These are phyloP conservation scores for Cyphomyrus plagiostoma DNA, from an alignment of 2,113 vertebrate genomes.

Conservation along the genomic window DNA sequence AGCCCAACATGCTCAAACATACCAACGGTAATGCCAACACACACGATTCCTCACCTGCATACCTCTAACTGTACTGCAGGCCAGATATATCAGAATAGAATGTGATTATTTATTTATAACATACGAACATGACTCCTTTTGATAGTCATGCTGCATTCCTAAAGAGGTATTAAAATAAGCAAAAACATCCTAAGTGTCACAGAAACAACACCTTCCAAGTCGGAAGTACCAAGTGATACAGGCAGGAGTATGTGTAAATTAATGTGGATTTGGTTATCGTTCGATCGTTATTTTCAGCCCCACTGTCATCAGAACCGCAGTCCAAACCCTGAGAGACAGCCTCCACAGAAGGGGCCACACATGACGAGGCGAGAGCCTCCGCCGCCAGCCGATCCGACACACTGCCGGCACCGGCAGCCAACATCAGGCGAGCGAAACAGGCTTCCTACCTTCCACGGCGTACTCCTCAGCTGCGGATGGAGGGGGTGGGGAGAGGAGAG, in stretches of 20 bases:
- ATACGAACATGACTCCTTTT: not conserved
- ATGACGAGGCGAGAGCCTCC: not conserved
- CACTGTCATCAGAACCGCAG: constrained; percentile 63
- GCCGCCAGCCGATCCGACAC: not conserved
- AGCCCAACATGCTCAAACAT: not conserved
- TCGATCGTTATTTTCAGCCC: not conserved
- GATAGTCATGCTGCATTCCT: not conserved
- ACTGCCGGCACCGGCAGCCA: not conserved
- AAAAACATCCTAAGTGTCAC: not conserved
- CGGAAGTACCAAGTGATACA: not conserved
- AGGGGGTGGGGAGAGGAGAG: not conserved
- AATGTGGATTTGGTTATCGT: not conserved
- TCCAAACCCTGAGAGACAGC: constrained; percentile 63
- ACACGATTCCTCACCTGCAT: not conserved
- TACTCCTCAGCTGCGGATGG: constrained; percentile 54
- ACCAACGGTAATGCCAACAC: not conserved
- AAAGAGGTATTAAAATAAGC: not conserved
- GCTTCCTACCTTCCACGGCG: constrained; percentile 66
- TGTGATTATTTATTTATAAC: not conserved
- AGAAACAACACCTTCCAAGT: not conserved
- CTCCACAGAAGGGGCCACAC: constrained; percentile 39
- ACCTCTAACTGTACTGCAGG: not conserved
- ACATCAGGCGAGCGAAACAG: constrained; percentile 20
- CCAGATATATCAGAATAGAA: not conserved
- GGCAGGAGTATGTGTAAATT: not conserved